A percentile compares a stretch with the other conserved stretches of the same genome.
Conservation (phyloP, 2,113 vertebrate species). For the Illadopsis cleaveri region DNA sequence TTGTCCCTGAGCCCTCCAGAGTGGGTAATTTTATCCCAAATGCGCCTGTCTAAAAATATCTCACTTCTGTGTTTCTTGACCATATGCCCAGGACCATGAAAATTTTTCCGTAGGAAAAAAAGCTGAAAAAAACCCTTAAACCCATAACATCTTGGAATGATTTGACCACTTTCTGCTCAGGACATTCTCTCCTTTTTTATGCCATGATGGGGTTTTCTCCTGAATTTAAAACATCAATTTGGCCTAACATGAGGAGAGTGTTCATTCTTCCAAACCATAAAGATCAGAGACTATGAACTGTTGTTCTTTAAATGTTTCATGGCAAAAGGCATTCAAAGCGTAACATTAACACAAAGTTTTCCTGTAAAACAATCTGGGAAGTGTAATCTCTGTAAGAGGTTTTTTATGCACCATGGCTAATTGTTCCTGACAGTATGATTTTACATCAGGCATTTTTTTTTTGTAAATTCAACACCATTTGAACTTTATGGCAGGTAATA, state of each 20-base stretch:
- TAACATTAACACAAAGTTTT: constrained; percentile 62
- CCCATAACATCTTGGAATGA: constrained; percentile 70
- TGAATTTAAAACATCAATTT: constrained; percentile 56
- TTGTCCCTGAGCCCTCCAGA: not conserved
- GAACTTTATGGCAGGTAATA: constrained; percentile 41
- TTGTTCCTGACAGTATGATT: constrained; percentile 58
- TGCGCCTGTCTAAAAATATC: constrained; percentile 69
- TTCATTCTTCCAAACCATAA: constrained; percentile 57
- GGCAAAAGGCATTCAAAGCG: constrained; percentile 63
- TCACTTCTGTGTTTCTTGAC: constrained; percentile 69
- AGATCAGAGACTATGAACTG: constrained; percentile 73
- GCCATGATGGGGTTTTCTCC: constrained; percentile 49
- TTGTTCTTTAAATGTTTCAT: constrained; percentile 68
- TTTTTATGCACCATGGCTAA: constrained; percentile 69
- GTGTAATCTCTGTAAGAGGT: constrained; percentile 50
- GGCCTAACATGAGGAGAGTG: constrained; percentile 1
- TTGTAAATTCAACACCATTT: constrained; percentile 33
- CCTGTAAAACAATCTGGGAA: constrained; percentile 72
- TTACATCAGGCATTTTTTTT: constrained; percentile 42
- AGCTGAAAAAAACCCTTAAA: constrained; percentile 21
- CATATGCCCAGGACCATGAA: constrained; percentile 62
- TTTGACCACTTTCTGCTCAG: constrained; percentile 60
- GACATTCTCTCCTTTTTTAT: constrained; percentile 51
- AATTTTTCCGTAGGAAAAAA: constrained; percentile 56
- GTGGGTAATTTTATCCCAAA: constrained; percentile 30